Conservation (phyloP, 2,888 invertebrate genomes). For the Luperina nickerlii region DNA sequence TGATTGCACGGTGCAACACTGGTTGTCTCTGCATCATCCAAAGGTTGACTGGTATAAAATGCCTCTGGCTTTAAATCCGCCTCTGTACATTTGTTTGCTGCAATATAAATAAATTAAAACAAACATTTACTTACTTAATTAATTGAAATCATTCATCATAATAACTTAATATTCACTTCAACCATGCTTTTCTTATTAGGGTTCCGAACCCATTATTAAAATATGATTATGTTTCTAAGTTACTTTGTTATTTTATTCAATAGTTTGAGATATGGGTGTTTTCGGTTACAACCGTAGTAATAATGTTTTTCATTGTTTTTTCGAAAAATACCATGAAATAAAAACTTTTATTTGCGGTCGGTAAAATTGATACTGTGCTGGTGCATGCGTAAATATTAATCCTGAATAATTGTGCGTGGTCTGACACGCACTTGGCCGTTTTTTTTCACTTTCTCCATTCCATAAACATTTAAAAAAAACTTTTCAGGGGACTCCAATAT, state of each 20-base stretch:
- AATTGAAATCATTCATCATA: neutral
- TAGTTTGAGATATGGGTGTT: neutral
- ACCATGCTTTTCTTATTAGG: neutral
- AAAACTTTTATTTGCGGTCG: neutral
- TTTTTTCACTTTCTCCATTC: too few relatives aligned
- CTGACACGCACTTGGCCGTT: neutral
- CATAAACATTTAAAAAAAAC: neutral
- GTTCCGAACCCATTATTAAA: neutral
- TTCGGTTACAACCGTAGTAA: neutral
- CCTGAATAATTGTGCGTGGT: neutral
- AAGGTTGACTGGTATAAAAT: too few relatives aligned
- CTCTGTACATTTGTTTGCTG: too few relatives aligned
- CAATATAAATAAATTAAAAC: too few relatives aligned
- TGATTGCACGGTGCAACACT: too few relatives aligned
- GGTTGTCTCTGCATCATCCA: too few relatives aligned
- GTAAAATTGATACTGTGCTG: neutral
- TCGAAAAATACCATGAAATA: neutral
- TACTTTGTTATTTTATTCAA: neutral
- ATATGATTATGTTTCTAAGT: neutral
- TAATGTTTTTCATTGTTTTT: neutral
- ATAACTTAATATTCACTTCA: neutral
- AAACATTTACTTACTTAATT: neutral
- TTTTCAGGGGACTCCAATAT: constrained; percentile 65
- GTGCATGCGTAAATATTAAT: neutral
- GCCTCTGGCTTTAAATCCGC: too few relatives aligned